These are phyloP conservation scores for Oenanthe oenanthe DNA, from an alignment of 2,113 vertebrate genomes.

Conservation along the genomic window DNA sequence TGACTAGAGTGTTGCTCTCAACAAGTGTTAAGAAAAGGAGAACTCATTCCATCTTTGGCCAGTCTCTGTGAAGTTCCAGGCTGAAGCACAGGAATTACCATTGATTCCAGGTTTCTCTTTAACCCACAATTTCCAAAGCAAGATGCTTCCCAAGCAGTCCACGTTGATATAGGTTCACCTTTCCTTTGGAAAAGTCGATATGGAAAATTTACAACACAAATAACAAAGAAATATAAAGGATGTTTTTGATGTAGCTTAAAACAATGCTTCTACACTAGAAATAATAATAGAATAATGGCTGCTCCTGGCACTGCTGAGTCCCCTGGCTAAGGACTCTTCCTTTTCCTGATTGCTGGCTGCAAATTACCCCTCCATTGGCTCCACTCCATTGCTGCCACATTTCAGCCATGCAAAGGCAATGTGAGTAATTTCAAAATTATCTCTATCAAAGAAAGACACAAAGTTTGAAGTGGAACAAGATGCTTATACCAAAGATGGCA, in stretches of 20 bases:
- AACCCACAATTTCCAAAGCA: neutral
- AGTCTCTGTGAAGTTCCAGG: neutral
- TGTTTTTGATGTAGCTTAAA: slow-evolving; percentile 61
- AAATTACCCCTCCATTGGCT: slow-evolving; percentile 37
- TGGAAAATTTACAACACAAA: slow-evolving; percentile 34
- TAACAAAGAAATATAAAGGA: slow-evolving; percentile 50
- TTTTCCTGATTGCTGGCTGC: slow-evolving; percentile 48
- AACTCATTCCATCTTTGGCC: neutral
- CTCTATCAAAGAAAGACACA: neutral
- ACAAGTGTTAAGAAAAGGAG: neutral
- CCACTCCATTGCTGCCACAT: slow-evolving; percentile 30
- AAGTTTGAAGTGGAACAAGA: neutral
- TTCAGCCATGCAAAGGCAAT: neutral
- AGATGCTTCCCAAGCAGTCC: neutral
- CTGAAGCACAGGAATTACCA: neutral
- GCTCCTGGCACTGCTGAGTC: slow-evolving; percentile 35
- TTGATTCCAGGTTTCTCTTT: neutral
- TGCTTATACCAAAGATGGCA: neutral
- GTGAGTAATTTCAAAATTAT: neutral
- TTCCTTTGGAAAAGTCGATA: neutral
- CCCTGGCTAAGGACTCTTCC: slow-evolving; percentile 44
- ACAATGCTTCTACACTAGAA: slow-evolving; percentile 59
- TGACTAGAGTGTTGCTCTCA: neutral
- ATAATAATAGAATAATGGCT: slow-evolving; percentile 60
- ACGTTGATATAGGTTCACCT: neutral